Base-by-base conservation (phyloP, 2,113 vertebrate species). In the Gasterosteus aculeatus region DNA sequence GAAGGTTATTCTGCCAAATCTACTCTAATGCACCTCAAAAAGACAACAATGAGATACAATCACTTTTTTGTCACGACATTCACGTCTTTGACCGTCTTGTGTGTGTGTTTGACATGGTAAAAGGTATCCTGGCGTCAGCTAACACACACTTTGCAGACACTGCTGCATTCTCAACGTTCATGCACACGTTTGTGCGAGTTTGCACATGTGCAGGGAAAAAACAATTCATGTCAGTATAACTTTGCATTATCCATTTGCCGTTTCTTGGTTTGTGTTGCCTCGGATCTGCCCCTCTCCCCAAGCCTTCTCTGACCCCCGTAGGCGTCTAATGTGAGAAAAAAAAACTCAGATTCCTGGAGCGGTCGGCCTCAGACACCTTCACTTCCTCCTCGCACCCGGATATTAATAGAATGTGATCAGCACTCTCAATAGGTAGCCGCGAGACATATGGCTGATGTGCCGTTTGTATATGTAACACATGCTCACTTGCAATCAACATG, bases 221-320 rank as follows among this genome's bases (percentile, higher is more conserved):
- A 87, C 87, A 79, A 81, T 75, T 65, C 57, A 19, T 71, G 65
- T 61, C 66, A 77, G 66, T 33, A 73, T n/a, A 83, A 79, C 62
- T 71, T 77, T 54, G 85, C 77, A 81, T 87, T 82, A 85, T 78
- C 87, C 60, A 80, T 80, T 69, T 74, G 64, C 26, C 3, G 1
- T 8, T 42, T 77, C 74, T 51, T 87, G 1, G 10, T 42, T 77
- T 77, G 56, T 87, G 4, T 38, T 38, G 5, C 35, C 35, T 7
- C 33, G 5, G 33, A 3, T 35, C 35, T 7, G 5, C 35, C 35
- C 35, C 35, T 7, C 35, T 7, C 35, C 7, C 35, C 7, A 38
- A 38, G 6, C 35, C 35, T 38, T 38, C 33, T 35, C 35, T 38
- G 35, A 38, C 35, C 35, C 35, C 6, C 7, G 35, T 38, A 38